Conservation (phyloP, 92 coral and sea anemone genomes). For the Epizoanthus stellaris region DNA sequence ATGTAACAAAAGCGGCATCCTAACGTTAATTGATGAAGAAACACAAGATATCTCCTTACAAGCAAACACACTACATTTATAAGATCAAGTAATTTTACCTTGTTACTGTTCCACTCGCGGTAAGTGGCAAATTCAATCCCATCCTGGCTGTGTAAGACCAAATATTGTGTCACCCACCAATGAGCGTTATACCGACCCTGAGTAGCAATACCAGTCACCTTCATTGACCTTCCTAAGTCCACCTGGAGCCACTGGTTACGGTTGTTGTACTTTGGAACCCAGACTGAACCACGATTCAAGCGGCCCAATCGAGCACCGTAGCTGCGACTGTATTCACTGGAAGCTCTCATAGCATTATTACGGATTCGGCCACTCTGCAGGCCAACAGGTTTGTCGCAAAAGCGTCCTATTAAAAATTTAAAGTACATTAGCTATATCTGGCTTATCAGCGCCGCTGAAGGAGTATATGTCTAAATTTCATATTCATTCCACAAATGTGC, state of each 20-base stretch:
- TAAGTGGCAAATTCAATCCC: constrained; percentile 53
- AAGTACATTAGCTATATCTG: too few relatives aligned
- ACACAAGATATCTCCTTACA: not conserved
- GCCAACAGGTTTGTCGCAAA: constrained; percentile 26
- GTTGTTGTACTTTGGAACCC: constrained; percentile 44
- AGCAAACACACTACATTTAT: not conserved
- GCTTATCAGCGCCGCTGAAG: too few relatives aligned
- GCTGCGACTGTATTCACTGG: constrained; percentile 7
- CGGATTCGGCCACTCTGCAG: constrained; percentile 26
- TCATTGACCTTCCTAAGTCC: constrained; percentile 64
- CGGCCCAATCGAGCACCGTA: constrained; percentile 26
- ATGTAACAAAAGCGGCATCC: too few relatives aligned
- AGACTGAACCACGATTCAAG: constrained; percentile 11
- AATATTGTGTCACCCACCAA: constrained; percentile 62
- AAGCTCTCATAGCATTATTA: constrained; percentile 10
- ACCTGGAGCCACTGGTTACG: constrained; percentile 54
- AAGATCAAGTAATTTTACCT: constrained; percentile 26
- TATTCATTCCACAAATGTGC: too few relatives aligned
- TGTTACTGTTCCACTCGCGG: constrained; percentile 43
- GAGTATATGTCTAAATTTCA: too few relatives aligned
- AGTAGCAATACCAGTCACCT: constrained; percentile 62
- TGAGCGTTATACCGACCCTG: constrained; percentile 51
- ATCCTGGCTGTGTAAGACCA: constrained; percentile 59
- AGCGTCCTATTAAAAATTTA: not conserved
- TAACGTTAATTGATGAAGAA: not conserved